Percentiles rank a stretch among this genome's conserved stretches.
Conservation (phyloP, 2,113 vertebrate species). For the Macquaria australasica region DNA sequence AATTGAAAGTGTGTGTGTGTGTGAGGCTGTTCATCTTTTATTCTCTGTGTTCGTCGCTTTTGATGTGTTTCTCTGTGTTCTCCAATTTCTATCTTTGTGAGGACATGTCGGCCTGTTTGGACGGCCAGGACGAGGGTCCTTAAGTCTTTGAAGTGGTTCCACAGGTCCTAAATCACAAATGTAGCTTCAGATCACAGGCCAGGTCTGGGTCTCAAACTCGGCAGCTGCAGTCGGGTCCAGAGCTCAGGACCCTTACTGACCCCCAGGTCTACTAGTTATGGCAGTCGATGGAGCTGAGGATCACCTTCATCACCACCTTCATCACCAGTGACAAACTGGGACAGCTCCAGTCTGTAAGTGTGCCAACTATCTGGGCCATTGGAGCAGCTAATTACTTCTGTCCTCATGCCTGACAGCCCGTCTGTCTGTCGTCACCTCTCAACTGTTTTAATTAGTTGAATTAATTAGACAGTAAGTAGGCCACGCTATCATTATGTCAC, state of each 20-base stretch:
- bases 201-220: too few species aligned
- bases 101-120: not conserved
- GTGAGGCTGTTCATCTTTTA: constrained; percentile 33
- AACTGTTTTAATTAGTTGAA: constrained; percentile 64
- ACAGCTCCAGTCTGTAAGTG: constrained; percentile 50
- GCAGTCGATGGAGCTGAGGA: not conserved
- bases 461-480: constrained; percentile 72
- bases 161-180: too few species aligned
- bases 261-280: not conserved
- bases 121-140: not conserved
- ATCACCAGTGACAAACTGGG: constrained; percentile 43
- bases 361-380: constrained; percentile 67
- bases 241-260: too few species aligned
- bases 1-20: constrained; percentile 1
- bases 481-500: constrained; percentile 35
- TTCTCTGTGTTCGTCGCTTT: constrained; percentile 31
- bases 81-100: constrained; percentile 6
- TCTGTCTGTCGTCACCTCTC: constrained; percentile 19
- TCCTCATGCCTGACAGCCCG: constrained; percentile 36
- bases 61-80: constrained; percentile 7
- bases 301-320: constrained; percentile 48
- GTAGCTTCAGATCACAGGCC: too few species aligned
- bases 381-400: constrained; percentile 68
- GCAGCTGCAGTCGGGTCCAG: too few species aligned
- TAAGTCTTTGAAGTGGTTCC: not conserved